phyloP scores from a whole-genome alignment of 1,140 invertebrate genomes.

The Drosophila elegans region DNA sequence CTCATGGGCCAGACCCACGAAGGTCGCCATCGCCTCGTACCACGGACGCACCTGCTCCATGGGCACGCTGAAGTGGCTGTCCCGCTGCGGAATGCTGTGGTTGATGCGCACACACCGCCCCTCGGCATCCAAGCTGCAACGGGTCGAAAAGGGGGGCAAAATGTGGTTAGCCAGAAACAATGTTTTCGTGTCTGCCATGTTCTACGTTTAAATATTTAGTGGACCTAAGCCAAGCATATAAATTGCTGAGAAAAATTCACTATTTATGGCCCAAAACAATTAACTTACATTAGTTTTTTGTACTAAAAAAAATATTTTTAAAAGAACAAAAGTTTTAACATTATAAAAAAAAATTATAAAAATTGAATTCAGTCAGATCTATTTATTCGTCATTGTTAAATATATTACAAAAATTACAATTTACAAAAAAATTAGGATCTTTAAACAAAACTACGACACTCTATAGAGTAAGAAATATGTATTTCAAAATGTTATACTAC shows the following conservation, averaged over 20 bases:
- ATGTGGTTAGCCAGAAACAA: not conserved
- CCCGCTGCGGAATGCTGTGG: slow-evolving; percentile 89
- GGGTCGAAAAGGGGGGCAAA: not conserved
- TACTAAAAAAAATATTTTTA: too few species aligned
- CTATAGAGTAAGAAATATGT: too few species aligned
- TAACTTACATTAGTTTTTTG: too few species aligned
- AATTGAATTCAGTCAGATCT: too few species aligned
- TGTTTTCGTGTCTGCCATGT: not conserved
- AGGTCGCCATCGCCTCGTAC: slow-evolving; percentile 87
- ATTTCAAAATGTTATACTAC: too few species aligned
- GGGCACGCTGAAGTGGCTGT: slow-evolving; percentile 87
- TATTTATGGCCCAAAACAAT: too few species aligned
- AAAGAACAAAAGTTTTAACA: too few species aligned
- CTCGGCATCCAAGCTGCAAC: slow-evolving; percentile 85
- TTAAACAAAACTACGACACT: too few species aligned
- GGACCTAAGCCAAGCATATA: not conserved
- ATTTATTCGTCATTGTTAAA: too few species aligned
- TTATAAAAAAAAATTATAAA: too few species aligned
- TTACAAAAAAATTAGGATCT: too few species aligned
- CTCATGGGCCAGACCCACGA: slow-evolving; percentile 85
- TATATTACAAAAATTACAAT: too few species aligned
- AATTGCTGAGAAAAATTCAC: not conserved
- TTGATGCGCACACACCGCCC: slow-evolving; percentile 87
- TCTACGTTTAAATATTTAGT: not conserved
- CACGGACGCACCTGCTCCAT: slow-evolving; percentile 87